Percentiles rank a stretch among this genome's conserved stretches.
phyloP scores from a whole-genome alignment of 2,888 invertebrate genomes.

The Meliscaeva auricollis region DNA sequence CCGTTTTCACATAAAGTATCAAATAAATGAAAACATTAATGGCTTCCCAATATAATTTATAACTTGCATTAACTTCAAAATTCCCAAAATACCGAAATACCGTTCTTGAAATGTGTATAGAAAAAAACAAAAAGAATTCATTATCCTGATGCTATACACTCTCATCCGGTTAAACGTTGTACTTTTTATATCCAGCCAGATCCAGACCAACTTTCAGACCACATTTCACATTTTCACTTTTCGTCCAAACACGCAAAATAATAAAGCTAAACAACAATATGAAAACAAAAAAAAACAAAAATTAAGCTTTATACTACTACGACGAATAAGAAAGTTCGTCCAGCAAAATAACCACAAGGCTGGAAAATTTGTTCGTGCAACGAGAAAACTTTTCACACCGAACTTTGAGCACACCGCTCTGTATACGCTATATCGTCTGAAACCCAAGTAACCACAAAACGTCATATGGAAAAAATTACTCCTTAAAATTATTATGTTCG shows the following conservation, averaged over 20 bases:
- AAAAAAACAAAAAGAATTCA: conserved; percentile 34
- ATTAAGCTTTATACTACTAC: conserved; percentile 34
- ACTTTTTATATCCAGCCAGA: conserved; percentile 20
- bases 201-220: conserved; percentile 50
- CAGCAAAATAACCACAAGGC: conserved; percentile 69
- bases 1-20: too few species aligned
- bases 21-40: conserved; percentile 20
- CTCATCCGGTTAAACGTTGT: conserved; percentile 47
- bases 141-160: conserved; percentile 48
- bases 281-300: conserved; percentile 29
- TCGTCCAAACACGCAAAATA: conserved; percentile 46
- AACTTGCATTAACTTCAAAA: conserved; percentile 25
- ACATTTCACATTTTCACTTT: conserved; percentile 69
- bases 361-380: conserved; percentile 65
- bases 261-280: conserved; percentile 33
- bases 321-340: conserved; percentile 67
- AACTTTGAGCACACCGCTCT: conserved; percentile 7
- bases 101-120: background rate
- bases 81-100: conserved; percentile 6
- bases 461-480: conserved; percentile 74
- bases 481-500: conserved; percentile 70
- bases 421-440: conserved; percentile 1
- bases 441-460: conserved; percentile 55
- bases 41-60: conserved; percentile 8
- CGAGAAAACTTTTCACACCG: conserved; percentile 63